phyloP scores from a whole-genome alignment of 2,113 vertebrate species.

The Ondatra zibethicus region DNA sequence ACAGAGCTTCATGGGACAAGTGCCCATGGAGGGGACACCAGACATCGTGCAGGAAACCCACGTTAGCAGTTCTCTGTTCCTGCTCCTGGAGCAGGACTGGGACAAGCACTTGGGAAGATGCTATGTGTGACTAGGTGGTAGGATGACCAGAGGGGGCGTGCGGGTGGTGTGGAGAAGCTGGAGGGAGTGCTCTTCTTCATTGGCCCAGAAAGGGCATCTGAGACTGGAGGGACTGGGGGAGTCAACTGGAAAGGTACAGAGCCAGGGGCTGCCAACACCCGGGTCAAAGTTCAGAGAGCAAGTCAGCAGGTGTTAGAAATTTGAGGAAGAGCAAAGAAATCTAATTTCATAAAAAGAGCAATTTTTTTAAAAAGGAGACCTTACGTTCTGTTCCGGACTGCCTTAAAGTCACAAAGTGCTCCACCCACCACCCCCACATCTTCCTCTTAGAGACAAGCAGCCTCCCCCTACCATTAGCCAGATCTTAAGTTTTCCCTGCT shows the following conservation, averaged over 20 bases:
- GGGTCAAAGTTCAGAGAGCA: not conserved
- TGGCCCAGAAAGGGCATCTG: not conserved
- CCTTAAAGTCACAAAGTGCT: not conserved
- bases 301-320: not conserved
- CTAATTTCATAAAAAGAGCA: not conserved
- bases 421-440: not conserved
- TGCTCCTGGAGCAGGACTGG: not conserved
- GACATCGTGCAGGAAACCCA: not conserved
- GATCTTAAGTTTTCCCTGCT: not conserved
- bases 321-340: not conserved
- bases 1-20: not conserved
- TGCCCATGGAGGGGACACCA: rapidly evolving
- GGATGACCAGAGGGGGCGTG: not conserved
- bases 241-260: not conserved
- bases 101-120: not conserved
- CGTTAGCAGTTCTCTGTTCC: not conserved
- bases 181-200: no score
- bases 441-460: not conserved
- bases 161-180: not conserved
- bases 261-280: not conserved
- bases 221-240: not conserved
- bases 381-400: not conserved
- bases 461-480: not conserved
- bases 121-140: no score
- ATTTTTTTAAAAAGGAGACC: not conserved